Percentiles rank a stretch among this genome's conserved stretches.
These are phyloP conservation scores for Garrulus glandarius DNA, from an alignment of 2,797 vertebrate species.

Conservation along the genomic window DNA sequence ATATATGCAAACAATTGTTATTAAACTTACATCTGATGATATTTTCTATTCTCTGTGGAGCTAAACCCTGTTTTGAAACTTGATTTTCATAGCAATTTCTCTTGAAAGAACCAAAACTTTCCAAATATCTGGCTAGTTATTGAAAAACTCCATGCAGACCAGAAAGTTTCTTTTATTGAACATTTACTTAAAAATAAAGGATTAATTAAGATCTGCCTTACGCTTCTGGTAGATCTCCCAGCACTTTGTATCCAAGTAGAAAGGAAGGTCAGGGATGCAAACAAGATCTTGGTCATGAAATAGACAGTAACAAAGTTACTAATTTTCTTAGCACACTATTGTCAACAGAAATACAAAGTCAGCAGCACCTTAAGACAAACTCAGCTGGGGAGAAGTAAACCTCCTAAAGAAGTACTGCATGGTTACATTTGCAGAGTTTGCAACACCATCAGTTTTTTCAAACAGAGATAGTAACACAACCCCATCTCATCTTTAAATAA, in stretches of 20 bases:
- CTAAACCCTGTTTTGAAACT: neutral
- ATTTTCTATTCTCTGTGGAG: neutral
- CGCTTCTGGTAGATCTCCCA: neutral
- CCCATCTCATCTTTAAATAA: neutral
- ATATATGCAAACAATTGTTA: neutral
- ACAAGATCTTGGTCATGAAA: neutral
- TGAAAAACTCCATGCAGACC: neutral
- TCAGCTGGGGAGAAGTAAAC: neutral
- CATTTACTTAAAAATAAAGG: neutral
- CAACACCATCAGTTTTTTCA: neutral
- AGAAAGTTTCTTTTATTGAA: neutral
- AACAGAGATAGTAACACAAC: neutral
- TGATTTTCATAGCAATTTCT: neutral
- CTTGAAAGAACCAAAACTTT: neutral
- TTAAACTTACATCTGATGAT: neutral
- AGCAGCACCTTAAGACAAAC: neutral
- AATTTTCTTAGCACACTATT: neutral
- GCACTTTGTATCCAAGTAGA: neutral
- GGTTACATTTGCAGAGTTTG: neutral
- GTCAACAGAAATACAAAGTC: neutral
- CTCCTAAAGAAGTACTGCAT: neutral
- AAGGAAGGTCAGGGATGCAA: rapidly evolving
- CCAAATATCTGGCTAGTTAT: neutral
- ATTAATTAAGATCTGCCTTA: neutral
- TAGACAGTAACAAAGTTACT: neutral